Conservation (phyloP, 2,797 vertebrate genomes). For the Trachurus trachurus region DNA sequence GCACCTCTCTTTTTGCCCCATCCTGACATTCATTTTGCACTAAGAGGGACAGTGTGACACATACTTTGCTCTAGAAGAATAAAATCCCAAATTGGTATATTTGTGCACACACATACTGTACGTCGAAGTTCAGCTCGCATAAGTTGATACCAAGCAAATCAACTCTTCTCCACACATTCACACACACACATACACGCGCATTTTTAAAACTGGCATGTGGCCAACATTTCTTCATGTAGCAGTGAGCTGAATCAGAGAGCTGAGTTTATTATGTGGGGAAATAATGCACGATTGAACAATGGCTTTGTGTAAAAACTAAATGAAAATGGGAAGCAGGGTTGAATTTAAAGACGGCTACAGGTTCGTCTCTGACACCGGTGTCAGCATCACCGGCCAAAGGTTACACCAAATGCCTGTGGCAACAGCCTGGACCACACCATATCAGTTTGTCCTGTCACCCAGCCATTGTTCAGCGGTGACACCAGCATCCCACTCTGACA, state of each 20-base stretch:
- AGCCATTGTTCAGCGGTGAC: slow-evolving; percentile 71
- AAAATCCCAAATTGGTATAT: slow-evolving; percentile 62
- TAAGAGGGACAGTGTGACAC: slow-evolving; percentile 47
- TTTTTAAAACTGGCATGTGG: background rate
- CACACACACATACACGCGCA: background rate
- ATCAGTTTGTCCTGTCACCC: slow-evolving; percentile 62
- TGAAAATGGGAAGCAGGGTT: background rate
- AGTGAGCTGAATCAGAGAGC: slow-evolving; percentile 21
- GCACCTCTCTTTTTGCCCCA: slow-evolving; percentile 57
- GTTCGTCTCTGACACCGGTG: background rate
- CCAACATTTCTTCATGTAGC: slow-evolving; percentile 13
- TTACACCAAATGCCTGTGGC: slow-evolving; percentile 50
- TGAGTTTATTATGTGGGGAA: slow-evolving; percentile 17
- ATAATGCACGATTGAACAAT: slow-evolving; percentile 15
- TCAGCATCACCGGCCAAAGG: slow-evolving; percentile 37
- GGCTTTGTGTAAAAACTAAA: slow-evolving; percentile 11
- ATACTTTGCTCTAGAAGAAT: slow-evolving; percentile 55
- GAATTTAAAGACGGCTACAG: slow-evolving; percentile 12
- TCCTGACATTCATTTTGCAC: slow-evolving; percentile 68
- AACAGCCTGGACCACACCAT: slow-evolving; percentile 21
- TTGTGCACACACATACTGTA: slow-evolving; percentile 29
- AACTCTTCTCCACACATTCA: background rate
- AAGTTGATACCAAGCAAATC: slow-evolving; percentile 33
- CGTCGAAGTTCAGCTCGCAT: slow-evolving; percentile 29
- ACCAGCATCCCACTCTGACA: slow-evolving; percentile 70